Evolutionary conservation across 2,888 invertebrate genomes (phyloP).

Genomic region (Polylopha cassiicola): DNA sequence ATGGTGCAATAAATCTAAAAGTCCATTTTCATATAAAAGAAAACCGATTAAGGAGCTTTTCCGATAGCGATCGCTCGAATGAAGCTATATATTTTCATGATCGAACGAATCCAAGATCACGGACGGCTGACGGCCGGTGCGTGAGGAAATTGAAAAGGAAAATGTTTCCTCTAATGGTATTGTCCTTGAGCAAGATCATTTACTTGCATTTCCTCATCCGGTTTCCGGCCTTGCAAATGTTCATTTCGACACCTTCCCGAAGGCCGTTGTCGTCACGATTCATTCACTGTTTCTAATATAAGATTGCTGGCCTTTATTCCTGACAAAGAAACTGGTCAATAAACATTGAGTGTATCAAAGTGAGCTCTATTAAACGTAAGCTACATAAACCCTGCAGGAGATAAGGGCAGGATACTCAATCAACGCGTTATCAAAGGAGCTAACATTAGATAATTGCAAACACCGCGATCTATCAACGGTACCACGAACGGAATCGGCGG

Average conservation of each 20-base stretch:
- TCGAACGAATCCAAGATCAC: constrained; percentile 70
- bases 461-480: constrained; percentile 15
- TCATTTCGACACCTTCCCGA: constrained; percentile 17
- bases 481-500: constrained; percentile 7
- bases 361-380: constrained; percentile 3
- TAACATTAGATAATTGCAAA: constrained; percentile 14
- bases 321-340: no score
- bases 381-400: not conserved
- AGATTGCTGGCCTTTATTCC: no score
- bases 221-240: constrained; percentile 23
- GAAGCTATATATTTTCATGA: constrained; percentile 77
- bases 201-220: constrained; percentile 40
- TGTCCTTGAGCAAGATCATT: constrained; percentile 47
- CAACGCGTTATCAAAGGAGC: constrained; percentile 18
- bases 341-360: no score
- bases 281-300: no score
- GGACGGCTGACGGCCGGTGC: constrained; percentile 68
- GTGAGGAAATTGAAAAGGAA: constrained; percentile 70
- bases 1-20: constrained; percentile 71
- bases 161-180: constrained; percentile 60
- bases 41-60: constrained; percentile 76
- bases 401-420: constrained; percentile 11
- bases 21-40: constrained; percentile 76
- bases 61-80: constrained; percentile 73
- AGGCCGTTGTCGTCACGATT: no score